phyloP scores from a whole-genome alignment of 2,113 vertebrate species.

The Toxotes chatareus region DNA sequence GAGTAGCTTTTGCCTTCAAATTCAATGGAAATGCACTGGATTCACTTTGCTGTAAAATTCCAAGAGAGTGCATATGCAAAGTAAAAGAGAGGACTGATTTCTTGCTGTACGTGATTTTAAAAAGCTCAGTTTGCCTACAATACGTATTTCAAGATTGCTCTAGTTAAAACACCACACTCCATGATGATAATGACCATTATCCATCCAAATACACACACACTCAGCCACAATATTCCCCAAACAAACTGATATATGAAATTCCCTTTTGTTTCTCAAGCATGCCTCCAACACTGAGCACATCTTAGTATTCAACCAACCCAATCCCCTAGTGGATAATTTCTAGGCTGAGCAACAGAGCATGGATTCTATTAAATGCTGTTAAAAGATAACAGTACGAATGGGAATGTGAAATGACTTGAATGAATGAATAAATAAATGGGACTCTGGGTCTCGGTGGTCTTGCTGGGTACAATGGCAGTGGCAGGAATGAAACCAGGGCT shows the following conservation, averaged over 20 bases:
- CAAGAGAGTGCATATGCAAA: neutral
- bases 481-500: conserved; percentile 34
- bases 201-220: neutral
- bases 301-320: conserved; percentile 23
- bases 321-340: conserved; percentile 18
- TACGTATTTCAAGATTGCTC: neutral
- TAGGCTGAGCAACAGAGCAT: conserved; percentile 33
- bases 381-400: conserved; percentile 44
- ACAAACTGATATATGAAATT: conserved; percentile 1
- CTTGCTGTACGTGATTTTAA: neutral
- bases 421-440: conserved; percentile 43
- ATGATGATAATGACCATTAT: neutral
- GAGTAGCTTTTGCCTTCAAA: conserved; percentile 34
- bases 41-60: neutral
- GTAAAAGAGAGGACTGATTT: neutral
- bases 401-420: conserved; percentile 43
- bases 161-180: neutral
- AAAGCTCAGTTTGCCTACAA: neutral
- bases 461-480: conserved; percentile 3
- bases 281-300: conserved; percentile 35
- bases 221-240: neutral
- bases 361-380: conserved; percentile 53
- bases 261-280: conserved; percentile 28
- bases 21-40: conserved; percentile 13
- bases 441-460: neutral